Conservation (phyloP, 2,797 vertebrate species). For the Chrysocyon brachyurus region DNA sequence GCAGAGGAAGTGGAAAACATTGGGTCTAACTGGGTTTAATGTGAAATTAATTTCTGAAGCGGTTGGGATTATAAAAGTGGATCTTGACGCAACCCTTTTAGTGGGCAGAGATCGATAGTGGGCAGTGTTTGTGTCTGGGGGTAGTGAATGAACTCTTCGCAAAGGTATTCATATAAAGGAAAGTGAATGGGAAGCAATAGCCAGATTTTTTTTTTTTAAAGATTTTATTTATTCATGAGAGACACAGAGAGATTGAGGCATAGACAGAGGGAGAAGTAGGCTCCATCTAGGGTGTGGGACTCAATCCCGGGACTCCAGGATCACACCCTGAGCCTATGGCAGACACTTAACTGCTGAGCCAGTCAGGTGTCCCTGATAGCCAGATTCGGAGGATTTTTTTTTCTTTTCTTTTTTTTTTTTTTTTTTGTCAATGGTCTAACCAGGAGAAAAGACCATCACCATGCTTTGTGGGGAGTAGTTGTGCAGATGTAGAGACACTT, state of each 20-base stretch:
- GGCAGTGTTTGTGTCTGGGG: background rate
- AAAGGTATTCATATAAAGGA: background rate
- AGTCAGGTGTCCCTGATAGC: too few species aligned
- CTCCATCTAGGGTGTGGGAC: too few species aligned
- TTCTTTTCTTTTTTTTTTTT: background rate
- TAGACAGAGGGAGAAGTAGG: too few species aligned
- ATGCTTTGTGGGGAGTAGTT: background rate
- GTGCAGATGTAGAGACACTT: background rate
- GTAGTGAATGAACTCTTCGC: background rate
- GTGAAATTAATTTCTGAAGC: constrained; percentile 1
- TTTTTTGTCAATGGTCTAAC: background rate
- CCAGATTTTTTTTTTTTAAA: background rate
- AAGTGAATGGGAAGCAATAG: background rate
- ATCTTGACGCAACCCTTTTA: background rate
- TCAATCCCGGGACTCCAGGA: too few species aligned
- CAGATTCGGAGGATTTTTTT: background rate
- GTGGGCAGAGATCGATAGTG: background rate
- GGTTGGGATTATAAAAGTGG: background rate
- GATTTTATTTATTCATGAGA: too few species aligned
- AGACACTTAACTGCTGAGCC: too few species aligned
- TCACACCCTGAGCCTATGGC: too few species aligned
- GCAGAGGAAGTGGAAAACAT: background rate
- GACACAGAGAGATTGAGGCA: too few species aligned
- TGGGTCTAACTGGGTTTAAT: constrained; percentile 5
- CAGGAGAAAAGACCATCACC: background rate